phyloP scores from a whole-genome alignment of 2,888 invertebrate genomes.

The Diaperis boleti region DNA sequence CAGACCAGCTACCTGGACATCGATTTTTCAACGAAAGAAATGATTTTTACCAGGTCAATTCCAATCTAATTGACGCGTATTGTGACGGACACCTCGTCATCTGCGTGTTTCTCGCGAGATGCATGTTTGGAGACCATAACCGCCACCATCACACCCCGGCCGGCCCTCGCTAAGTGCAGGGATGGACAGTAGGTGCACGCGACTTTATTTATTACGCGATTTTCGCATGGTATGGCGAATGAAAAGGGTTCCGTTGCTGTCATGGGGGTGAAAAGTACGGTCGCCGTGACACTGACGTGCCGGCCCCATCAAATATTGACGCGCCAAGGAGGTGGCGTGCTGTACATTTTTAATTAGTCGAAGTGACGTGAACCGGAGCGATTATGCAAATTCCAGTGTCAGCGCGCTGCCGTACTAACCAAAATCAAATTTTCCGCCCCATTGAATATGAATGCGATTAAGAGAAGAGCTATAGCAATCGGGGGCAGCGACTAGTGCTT shows the following conservation, averaged over 20 bases:
- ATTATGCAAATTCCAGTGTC: slow-evolving; percentile 64
- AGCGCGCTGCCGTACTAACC: slow-evolving; percentile 58
- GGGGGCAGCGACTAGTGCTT: slow-evolving; percentile 37
- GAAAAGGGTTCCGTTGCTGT: slow-evolving; percentile 37
- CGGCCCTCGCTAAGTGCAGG: slow-evolving; percentile 56
- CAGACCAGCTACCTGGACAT: neutral
- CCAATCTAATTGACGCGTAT: slow-evolving; percentile 37
- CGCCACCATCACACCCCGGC: slow-evolving; percentile 52
- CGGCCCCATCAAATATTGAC: slow-evolving; percentile 56
- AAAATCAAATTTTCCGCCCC: slow-evolving; percentile 65
- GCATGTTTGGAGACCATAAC: slow-evolving; percentile 59
- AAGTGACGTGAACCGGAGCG: slow-evolving; percentile 58
- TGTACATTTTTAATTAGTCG: slow-evolving; percentile 64
- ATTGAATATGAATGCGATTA: slow-evolving; percentile 64
- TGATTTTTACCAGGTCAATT: neutral
- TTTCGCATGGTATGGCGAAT: slow-evolving; percentile 28
- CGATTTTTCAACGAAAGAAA: slow-evolving; percentile 48
- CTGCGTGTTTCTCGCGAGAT: slow-evolving; percentile 54
- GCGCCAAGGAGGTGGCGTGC: slow-evolving; percentile 59
- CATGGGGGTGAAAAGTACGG: slow-evolving; percentile 31
- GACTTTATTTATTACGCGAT: slow-evolving; percentile 49
- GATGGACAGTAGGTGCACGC: slow-evolving; percentile 53
- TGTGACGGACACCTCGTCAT: slow-evolving; percentile 49
- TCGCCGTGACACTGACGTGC: slow-evolving; percentile 47
- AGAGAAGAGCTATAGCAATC: slow-evolving; percentile 55